Percentiles rank a stretch among this genome's conserved stretches.
Conservation (phyloP, 2,797 vertebrate species). For the Artibeus jamaicensis region DNA sequence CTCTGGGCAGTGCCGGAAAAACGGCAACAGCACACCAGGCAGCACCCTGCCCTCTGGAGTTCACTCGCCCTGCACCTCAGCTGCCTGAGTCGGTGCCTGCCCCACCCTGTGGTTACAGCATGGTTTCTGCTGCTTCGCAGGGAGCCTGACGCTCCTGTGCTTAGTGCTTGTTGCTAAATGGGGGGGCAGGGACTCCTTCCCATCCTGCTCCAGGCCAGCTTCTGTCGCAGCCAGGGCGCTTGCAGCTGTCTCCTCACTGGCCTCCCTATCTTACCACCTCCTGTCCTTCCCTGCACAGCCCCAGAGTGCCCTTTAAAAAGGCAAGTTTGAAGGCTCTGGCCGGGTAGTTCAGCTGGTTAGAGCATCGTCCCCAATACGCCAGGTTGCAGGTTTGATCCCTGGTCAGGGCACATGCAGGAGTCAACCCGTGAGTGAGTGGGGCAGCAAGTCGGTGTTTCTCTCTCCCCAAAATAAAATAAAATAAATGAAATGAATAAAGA, state of each 20-base stretch:
- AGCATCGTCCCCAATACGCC: too few relatives aligned
- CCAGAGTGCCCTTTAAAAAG: neutral
- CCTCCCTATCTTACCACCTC: neutral
- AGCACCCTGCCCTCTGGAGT: neutral
- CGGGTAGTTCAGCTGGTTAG: too few relatives aligned
- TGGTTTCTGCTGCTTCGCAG: neutral
- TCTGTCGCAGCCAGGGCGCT: neutral
- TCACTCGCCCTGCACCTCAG: too few relatives aligned
- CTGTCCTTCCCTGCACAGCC: neutral
- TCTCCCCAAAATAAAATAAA: too few relatives aligned
- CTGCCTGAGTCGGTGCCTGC: accelerated
- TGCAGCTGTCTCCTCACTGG: neutral
- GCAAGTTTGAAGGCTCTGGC: too few relatives aligned
- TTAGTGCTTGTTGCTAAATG: neutral
- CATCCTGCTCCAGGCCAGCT: accelerated
- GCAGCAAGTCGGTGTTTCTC: too few relatives aligned
- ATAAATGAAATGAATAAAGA: neutral
- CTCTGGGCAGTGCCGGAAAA: neutral
- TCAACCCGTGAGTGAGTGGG: too few relatives aligned
- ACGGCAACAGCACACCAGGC: neutral
- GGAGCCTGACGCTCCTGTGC: neutral
- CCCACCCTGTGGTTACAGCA: accelerated
- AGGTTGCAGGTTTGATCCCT: too few relatives aligned
- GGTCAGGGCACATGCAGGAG: too few relatives aligned
- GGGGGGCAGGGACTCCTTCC: neutral